Evolutionary conservation across 2,888 invertebrate species (phyloP), one percentile per base, ranked within the genome.

Genomic region (Mimachlamys varia): DNA sequence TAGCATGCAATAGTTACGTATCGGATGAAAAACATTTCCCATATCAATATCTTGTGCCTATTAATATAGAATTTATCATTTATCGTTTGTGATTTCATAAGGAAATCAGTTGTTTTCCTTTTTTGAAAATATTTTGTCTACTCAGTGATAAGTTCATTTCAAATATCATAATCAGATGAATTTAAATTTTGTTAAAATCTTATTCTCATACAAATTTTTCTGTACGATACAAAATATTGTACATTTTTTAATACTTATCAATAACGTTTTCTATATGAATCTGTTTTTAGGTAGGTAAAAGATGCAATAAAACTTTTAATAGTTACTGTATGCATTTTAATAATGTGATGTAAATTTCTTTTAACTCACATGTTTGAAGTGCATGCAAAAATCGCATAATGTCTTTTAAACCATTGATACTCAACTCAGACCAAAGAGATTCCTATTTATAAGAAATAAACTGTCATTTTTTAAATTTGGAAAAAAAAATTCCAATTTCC

Each of bases 311-410:
- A 76, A 76, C 15, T 13, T 62, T 62, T n/a, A 22, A 12, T 27
- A 76, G 10, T 76, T 76, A 13, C 0, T 13, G 33, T 27, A 33
- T 13, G 15, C 19, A 55, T 2, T 58, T 22, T 58, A 19, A 58
- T 15, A 19, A 53, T 53, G 53, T 53, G 62, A 62, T 22, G n/a
- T 62, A 62, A n/a, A 62, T 3, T 5, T 62, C n/a, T 62, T 22
- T 76, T 76, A 13, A 76, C 33, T 76, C 44, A 44, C n/a, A n/a
- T n/a, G 44, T 44, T 44, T 44, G 44, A 44, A 76, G 33, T 76
- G 58, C 76, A 76, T 76, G 58, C 76, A 76, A 76, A 76, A 76
- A 33, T 76, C 10, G 76, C 76, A 76, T 76, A 76, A 76, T 76
- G 76, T 7, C 33, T 33, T 44, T 44, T 44, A 27, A 76, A 1